Base-by-base conservation (phyloP, 2,113 vertebrate species). In the Shinisaurus crocodilurus region DNA sequence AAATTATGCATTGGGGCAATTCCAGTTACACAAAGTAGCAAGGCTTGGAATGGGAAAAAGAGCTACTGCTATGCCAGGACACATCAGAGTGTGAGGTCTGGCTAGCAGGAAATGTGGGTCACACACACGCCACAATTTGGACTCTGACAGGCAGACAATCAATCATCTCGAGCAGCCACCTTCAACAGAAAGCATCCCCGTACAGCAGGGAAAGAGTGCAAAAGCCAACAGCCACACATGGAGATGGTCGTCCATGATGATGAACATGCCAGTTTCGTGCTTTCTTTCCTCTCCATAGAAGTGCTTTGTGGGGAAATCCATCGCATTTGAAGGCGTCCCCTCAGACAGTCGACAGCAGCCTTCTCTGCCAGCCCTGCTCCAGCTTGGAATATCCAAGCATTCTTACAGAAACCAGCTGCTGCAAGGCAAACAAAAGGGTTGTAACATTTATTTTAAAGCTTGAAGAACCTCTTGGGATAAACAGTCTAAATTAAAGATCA, bases 401-500 rank as follows among this genome's bases (percentile, higher is more conserved):
- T 88, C 86, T 92, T 91, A 89, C 82, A 87, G 88, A 94, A 89
- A 91, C 92, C 95, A 95, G 96, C 93, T 95, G 93, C 91, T 93
- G 89, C 91, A 92, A 92, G 91, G 48, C 91, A 93, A 95, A 90
- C 5, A 67, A 92, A 80, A 94, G 94, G 93, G 92, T 92, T 95
- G 93, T 95, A 94, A 93, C 25, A 0, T 82, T 94, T 92, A 89
- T 91, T 96, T 93, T 94, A 95, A 96, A 96, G 93, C 95, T 93
- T 12, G 9, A 94, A 92, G 92, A 92, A 92, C 94, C 93, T 94
- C 92, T 92, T 86, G 90, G 95, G 94, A 95, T 95, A 96, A 95
- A 93, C 92, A 94, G 83, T 76, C 67, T 95, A 94, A 96, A 96
- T 96, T 96, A 96, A 95, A 96, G 95, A 96, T 95, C 63, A 94